Evolutionary conservation across 2,888 invertebrate species (phyloP).

Genomic region (Eupsilia transversa): DNA sequence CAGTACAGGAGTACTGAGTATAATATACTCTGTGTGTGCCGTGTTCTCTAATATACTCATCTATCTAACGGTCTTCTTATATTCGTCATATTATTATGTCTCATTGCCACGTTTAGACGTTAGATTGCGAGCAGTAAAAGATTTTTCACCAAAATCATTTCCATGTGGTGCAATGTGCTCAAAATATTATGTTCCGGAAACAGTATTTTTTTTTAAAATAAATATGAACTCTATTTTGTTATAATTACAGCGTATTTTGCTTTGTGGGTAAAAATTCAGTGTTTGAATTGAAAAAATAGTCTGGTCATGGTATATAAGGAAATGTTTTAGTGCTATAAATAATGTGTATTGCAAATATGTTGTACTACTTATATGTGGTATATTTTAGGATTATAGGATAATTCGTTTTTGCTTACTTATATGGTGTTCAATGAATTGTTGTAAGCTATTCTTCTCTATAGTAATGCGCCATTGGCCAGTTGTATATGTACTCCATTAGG

Average conservation of each 20-base stretch:
- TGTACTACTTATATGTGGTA: conserved; percentile 53
- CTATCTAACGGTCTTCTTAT: conserved; percentile 24
- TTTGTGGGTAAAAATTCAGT: conserved; percentile 48
- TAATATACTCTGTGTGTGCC: conserved; percentile 8
- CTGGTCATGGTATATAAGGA: conserved; percentile 69
- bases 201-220: conserved; percentile 17
- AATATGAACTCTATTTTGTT: conserved; percentile 49
- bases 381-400: conserved; percentile 59
- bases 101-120: conserved; percentile 47
- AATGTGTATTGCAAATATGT: conserved; percentile 58
- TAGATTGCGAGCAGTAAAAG: conserved; percentile 35
- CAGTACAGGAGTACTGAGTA: conserved; percentile 40
- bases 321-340: conserved; percentile 64
- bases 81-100: conserved; percentile 46
- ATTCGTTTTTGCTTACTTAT: conserved; percentile 49
- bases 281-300: conserved; percentile 60
- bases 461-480: conserved; percentile 39
- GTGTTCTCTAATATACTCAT: conserved; percentile 31
- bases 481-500: conserved; percentile 23
- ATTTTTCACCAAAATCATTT: conserved; percentile 47
- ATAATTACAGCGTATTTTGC: conserved; percentile 28
- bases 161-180: conserved; percentile 45
- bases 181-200: conserved; percentile 51
- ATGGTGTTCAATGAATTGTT: conserved; percentile 58
- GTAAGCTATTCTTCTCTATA: conserved; percentile 40